Conservation (phyloP, 2,888 invertebrate genomes). For the Synanthedon vespiformis region DNA sequence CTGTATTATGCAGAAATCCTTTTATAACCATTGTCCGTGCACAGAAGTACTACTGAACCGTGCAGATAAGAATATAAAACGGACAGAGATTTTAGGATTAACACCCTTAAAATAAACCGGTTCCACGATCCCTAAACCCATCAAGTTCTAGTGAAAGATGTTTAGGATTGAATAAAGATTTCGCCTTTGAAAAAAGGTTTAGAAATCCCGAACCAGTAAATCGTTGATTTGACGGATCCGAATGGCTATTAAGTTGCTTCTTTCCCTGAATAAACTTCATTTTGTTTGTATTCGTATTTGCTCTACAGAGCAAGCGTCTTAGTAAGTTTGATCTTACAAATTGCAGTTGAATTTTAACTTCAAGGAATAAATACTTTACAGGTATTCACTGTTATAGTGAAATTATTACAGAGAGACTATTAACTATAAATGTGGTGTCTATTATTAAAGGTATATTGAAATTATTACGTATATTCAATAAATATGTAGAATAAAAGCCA, state of each 20-base stretch:
- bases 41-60: slow-evolving; percentile 12
- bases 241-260: slow-evolving; percentile 18
- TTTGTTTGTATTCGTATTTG: neutral
- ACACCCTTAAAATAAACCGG: slow-evolving; percentile 29
- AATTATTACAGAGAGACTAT: no score
- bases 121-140: slow-evolving; percentile 17
- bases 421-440: no score
- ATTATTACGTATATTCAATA: no score
- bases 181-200: slow-evolving; percentile 20
- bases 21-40: slow-evolving; percentile 9
- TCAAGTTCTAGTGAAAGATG: slow-evolving; percentile 21
- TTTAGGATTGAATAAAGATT: slow-evolving; percentile 23
- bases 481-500: no score
- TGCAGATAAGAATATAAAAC: slow-evolving; percentile 15
- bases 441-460: no score
- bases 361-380: no score
- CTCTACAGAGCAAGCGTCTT: neutral
- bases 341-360: neutral
- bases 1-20: slow-evolving; percentile 4
- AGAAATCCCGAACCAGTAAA: slow-evolving; percentile 12
- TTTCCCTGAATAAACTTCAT: neutral
- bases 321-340: neutral
- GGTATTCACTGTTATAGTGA: no score
- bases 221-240: slow-evolving; percentile 16
- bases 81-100: slow-evolving; percentile 23